Evolutionary conservation across 2,113 vertebrate genomes (phyloP).

Genomic region (Centrocercus urophasianus): DNA sequence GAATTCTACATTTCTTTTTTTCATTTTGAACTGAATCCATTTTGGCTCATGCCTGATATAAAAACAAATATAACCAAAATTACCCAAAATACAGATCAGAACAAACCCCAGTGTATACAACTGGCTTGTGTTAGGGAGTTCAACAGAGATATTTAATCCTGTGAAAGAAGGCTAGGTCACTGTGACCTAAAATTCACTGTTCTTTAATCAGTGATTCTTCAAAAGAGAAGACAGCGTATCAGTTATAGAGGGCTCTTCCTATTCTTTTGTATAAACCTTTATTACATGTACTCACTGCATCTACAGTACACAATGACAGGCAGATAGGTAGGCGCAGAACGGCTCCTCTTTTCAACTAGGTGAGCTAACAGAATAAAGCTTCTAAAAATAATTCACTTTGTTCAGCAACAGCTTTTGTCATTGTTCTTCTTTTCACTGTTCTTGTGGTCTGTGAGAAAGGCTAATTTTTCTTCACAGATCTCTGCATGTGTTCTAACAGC

Average conservation of each 20-base stretch:
- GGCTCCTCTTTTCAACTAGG: neutral
- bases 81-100: neutral
- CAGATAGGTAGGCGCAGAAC: neutral
- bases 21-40: neutral
- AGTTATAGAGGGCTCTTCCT: neutral
- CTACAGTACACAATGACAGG: neutral
- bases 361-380: neutral
- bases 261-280: neutral
- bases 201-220: neutral
- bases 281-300: neutral
- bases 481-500: neutral
- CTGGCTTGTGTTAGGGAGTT: neutral
- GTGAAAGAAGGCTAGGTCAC: neutral
- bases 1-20: neutral
- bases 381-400: constrained; percentile 32
- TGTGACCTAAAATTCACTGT: neutral
- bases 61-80: neutral
- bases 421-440: neutral
- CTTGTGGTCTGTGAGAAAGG: neutral
- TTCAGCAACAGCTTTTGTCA: neutral
- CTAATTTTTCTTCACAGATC: neutral
- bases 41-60: neutral
- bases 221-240: neutral
- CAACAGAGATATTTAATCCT: neutral
- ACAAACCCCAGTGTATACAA: neutral